Base-by-base conservation (phyloP, 1,140 invertebrate species). In the Galleria mellonella region DNA sequence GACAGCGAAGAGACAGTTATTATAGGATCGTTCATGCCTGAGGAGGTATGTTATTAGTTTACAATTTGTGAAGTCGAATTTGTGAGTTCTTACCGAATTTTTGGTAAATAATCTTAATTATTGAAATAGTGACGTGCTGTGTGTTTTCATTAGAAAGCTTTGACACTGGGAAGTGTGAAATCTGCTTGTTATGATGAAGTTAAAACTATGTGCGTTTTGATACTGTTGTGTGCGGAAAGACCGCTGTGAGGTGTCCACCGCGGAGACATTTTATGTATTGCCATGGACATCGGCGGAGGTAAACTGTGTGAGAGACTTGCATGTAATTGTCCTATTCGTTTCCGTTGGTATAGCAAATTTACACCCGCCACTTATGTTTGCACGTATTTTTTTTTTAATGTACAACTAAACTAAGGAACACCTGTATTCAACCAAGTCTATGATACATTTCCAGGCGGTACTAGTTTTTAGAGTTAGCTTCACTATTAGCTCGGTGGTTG, bases 21-120 rank as follows among this genome's bases (percentile, higher is more conserved):
- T 83, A 83, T 85, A 78, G 79, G 77, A 86, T 84, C 74, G 84
- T 86, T 82, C 72, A 77, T 72, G 72, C 62, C 52, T 44, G 46
- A 72, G 63, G 84, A 87, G 84, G 84, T 87, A 87, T 81, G 84
- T 87, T 58, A 79, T 69, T 82, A 77, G 72, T 68, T 74, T 77
- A 70, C 74, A 64, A 64, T 70, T 72, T 68, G 68, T 65, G 68
- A 62, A 73, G 52, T 55, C 57, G 49, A 50, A 32, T 64, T 74
- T 62, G 75, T 71, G 70, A 70, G 65, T 73, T 62, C 12, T 27
- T 57, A 40, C 12, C 48, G 51, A 48, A 56, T 47, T 45, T 43
- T 51, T 37, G 43, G 39, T 48, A 63, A 51, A 55, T 51, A 46
- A 44, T 29, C 36, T 31, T 15, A 37, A 9, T 17, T 35, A 41